These are phyloP conservation scores for Ianthella basta DNA, from an alignment of 37 sponge, comb jelly and placozoan species.

Conservation along the genomic window DNA sequence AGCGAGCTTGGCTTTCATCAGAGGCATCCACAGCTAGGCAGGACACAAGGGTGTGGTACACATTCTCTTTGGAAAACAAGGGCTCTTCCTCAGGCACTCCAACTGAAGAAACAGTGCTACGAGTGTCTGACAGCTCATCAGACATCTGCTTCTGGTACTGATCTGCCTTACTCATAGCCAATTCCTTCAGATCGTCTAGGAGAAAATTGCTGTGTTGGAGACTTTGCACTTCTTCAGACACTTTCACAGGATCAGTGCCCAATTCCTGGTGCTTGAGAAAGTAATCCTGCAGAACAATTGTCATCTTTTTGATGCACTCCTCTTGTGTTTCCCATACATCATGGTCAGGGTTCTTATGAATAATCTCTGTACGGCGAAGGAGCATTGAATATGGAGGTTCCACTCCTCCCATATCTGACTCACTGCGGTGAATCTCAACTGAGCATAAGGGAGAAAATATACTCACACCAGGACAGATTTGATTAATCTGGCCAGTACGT, in stretches of 20 bases:
- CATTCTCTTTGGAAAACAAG: slow-evolving; percentile 54
- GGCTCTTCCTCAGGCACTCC: not conserved
- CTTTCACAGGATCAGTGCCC: not conserved
- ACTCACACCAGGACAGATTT: no score
- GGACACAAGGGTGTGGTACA: slow-evolving; percentile 53
- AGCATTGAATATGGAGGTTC: slow-evolving; percentile 1
- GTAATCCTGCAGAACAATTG: not conserved
- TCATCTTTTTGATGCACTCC: not conserved
- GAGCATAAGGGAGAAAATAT: no score
- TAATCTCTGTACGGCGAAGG: not conserved
- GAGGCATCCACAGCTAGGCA: slow-evolving; percentile 40
- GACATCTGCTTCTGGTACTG: not conserved
- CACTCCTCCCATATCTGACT: not conserved
- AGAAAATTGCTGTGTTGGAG: not conserved
- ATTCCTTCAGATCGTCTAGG: not conserved
- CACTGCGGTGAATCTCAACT: not conserved
- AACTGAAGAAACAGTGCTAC: not conserved
- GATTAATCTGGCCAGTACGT: no score
- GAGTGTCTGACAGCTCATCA: not conserved
- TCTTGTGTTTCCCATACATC: slow-evolving; percentile 9
- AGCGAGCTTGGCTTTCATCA: not conserved
- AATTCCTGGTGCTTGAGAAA: slow-evolving; percentile 11
- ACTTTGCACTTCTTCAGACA: not conserved
- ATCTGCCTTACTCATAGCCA: not conserved
- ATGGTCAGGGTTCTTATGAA: not conserved